Conservation (phyloP, 2,797 vertebrate genomes). For the Gobionotothen gibberifrons region DNA sequence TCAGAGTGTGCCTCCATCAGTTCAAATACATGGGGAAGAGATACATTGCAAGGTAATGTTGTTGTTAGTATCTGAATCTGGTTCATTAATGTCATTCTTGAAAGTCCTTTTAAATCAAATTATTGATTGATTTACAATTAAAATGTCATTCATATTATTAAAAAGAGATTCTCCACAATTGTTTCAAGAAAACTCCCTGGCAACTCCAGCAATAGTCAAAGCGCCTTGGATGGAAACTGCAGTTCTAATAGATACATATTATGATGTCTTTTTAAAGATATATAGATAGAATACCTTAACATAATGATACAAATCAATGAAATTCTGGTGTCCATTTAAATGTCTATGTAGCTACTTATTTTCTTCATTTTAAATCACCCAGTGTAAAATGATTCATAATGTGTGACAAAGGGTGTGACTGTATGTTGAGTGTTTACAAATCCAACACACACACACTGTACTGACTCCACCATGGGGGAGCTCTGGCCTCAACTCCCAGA, state of each 20-base stretch:
- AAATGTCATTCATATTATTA: not conserved
- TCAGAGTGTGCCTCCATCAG: constrained; percentile 96
- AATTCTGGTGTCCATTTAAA: not conserved
- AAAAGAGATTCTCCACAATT: not conserved
- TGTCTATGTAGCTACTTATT: not conserved
- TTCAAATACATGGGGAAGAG: constrained; percentile 99
- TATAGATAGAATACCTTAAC: no score
- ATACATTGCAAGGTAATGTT: constrained; percentile 97
- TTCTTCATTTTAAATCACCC: not conserved
- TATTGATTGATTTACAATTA: no score
- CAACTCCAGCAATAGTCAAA: not conserved
- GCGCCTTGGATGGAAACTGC: not conserved
- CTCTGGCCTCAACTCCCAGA: constrained; percentile 84
- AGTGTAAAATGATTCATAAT: not conserved
- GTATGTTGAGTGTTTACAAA: constrained; percentile 14
- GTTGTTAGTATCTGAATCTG: constrained; percentile 53
- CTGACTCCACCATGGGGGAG: constrained; percentile 25
- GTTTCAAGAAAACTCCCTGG: not conserved
- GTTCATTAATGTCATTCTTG: not conserved
- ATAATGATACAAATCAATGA: no score
- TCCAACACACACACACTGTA: constrained; percentile 1
- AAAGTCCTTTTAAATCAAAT: not conserved
- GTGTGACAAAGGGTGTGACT: not conserved
- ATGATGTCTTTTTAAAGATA: no score
- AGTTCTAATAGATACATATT: not conserved